Base-by-base conservation (phyloP, 2,888 invertebrate genomes). In the Agrotis exclamationis region DNA sequence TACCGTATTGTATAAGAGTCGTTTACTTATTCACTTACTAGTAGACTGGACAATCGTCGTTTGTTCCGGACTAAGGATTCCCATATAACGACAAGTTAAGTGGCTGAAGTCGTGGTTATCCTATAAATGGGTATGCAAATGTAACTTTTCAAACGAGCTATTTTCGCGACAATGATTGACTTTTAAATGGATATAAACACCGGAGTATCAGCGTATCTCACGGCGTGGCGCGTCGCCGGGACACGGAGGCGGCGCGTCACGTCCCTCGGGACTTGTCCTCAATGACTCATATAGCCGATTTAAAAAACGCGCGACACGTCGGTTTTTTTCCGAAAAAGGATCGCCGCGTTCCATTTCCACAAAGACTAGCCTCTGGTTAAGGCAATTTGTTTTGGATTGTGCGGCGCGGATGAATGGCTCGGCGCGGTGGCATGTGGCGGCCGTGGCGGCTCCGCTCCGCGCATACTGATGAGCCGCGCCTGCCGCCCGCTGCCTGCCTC, bases 301-400 rank as follows among this genome's bases (percentile, higher is more conserved):
- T 77, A 85, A 87, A 90, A 90, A 90, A 90, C 85, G 84, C 83
- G 83, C 80, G 85, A 86, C 85, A 88, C 81, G 84, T 87, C 74
- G 68, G 76, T 87, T 89, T 88, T 90, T 88, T 88, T 87, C 86
- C 84, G 74, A 91, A 91, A 91, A 91, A 89, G 88, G 88, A 80
- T 81, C 82, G 86, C 70, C 82, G 82, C 82, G 88, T 90, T 90
- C 87, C 87, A 85, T 89, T 90, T 90, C 82, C 85, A 91, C 89
- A 90, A 90, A 90, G 89, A 86, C 85, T 81, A 81, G 85, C 86
- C 84, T 85, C 88, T 90, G 89, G 89, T 89, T 88, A 89, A 89
- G 90, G 92, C 89, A 93, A 94, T 94, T 94, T 93, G 93, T 93
- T 92, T 89, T 89, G 91, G 90, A 91, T 89, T 92, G 91, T 89